Evolutionary conservation across 2,113 vertebrate genomes (phyloP).

Genomic region (Calyptommatus sinebrachiatus): DNA sequence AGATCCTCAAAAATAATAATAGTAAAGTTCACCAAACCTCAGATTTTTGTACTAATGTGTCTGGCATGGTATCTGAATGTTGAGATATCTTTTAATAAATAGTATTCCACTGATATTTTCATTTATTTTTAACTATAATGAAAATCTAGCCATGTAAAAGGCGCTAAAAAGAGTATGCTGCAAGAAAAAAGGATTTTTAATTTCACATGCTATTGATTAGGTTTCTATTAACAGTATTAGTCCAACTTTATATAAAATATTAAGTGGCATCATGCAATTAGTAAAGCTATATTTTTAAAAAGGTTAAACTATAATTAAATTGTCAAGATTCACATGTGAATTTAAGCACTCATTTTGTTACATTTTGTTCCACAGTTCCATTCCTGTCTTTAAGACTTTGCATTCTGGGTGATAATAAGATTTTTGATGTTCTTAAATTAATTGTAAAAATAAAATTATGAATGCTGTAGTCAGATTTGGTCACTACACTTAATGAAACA

Average conservation of each 20-base stretch:
- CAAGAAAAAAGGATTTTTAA: conserved; percentile 51
- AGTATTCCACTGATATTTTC: conserved; percentile 31
- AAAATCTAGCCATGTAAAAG: conserved; percentile 28
- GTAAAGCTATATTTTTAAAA: conserved; percentile 52
- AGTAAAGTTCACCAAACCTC: conserved; percentile 52
- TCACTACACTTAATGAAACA: not conserved
- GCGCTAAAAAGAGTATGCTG: conserved; percentile 48
- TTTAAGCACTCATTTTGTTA: not conserved
- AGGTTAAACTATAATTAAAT: conserved; percentile 40
- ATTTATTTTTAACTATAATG: conserved; percentile 22
- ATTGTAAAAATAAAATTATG: not conserved
- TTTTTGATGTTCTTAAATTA: not conserved
- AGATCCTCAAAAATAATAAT: conserved; percentile 47
- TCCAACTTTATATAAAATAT: conserved; percentile 55
- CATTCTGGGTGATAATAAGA: not conserved
- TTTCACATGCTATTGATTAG: conserved; percentile 65
- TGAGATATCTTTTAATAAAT: conserved; percentile 28
- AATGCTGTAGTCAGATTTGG: not conserved
- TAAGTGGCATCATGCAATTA: conserved; percentile 74
- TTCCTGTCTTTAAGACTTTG: not conserved
- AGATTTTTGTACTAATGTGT: conserved; percentile 40
- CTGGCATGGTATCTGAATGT: conserved; percentile 25
- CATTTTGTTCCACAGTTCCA: not conserved
- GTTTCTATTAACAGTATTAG: conserved; percentile 68
- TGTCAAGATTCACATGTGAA: conserved; percentile 7